Base-by-base conservation (phyloP, 1,140 invertebrate genomes). In the Drosophila subpulchrella region DNA sequence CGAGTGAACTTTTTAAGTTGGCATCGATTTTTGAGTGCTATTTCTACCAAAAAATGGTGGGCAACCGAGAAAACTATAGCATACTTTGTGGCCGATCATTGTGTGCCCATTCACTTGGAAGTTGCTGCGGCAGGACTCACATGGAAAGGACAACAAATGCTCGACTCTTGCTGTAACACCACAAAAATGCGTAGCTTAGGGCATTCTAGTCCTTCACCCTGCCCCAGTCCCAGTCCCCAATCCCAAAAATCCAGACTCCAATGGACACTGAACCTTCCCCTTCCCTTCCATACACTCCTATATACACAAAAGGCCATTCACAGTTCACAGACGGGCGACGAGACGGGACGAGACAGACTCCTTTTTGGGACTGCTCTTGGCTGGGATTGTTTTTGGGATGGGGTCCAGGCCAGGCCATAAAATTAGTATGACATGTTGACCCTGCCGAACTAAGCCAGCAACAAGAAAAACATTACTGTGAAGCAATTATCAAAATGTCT, bases 361-460 rank as follows among this genome's bases (percentile, higher is more conserved):
- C 27, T 59, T 47, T 47, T 17, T 34, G 32, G 32, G 32, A 27
- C 32, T 34, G 32, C 32, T 34, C 13, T 32, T 32, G 13, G 67
- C 39, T 50, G 51, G 51, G 36, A 53, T 11, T 56, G 34, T 38
- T 46, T 20, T 41, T 4, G 12, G 36, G 4, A 0, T 4, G 0
- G 12, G 3, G 32, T 7, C 27, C 3, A 3, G 32, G 48, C 20
- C 20, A 47, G 36, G 30, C 73, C 77, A 73, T 77, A 62, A 84
- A 84, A 84, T 84, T 84, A 84, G 81, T 84, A 76, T 85, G 81
- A 85, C 81, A 84, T 85, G 81, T 85, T 85, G 81, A 76, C 76
- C 78, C 72, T 60, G 50, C 42, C 59, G 44, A 75, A 50, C 13
- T 72, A 60, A 60, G 32, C 44, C 70, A 48, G 51, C 42, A 51